A percentile compares a stretch with the other conserved stretches of the same genome.
Evolutionary conservation across 2,888 invertebrate genomes (phyloP).

Genomic region (Lutraria lutraria): DNA sequence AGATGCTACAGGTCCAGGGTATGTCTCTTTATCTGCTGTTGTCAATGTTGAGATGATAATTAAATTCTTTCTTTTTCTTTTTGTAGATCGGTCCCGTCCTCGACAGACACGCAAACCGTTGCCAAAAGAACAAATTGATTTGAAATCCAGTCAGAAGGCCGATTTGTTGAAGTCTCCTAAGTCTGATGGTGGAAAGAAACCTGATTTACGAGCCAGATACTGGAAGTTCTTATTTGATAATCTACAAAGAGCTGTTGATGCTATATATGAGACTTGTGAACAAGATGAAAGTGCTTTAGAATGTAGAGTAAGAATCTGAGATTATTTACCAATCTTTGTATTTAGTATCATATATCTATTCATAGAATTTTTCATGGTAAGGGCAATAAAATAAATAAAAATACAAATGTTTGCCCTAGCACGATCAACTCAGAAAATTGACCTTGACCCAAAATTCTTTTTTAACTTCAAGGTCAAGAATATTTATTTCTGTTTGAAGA

Average conservation of each 20-base stretch:
- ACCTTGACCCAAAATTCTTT: no score
- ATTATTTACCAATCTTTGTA: not conserved
- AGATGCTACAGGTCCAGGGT: no score
- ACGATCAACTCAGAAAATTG: no score
- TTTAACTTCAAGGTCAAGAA: no score
- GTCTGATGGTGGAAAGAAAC: constrained; percentile 81
- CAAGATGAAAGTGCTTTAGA: constrained; percentile 97
- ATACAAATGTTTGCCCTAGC: no score
- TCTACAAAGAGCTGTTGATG: constrained; percentile 96
- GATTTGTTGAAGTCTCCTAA: constrained; percentile 81
- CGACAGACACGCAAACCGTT: constrained; percentile 64
- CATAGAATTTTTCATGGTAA: no score
- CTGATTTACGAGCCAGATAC: constrained; percentile 95
- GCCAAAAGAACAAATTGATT: constrained; percentile 53
- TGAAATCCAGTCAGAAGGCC: constrained; percentile 60
- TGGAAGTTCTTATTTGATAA: constrained; percentile 98
- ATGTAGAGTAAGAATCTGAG: constrained; percentile 89
- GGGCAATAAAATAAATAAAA: no score
- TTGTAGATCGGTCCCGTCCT: constrained; percentile 71
- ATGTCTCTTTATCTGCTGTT: not conserved
- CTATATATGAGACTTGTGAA: constrained; percentile 98
- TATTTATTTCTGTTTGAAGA: no score
- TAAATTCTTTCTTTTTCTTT: not conserved
- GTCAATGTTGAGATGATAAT: not conserved
- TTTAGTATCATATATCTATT: no score